These are phyloP conservation scores for Drosophila quasianomalipes DNA, from an alignment of 2,888 invertebrate species.

Conservation along the genomic window DNA sequence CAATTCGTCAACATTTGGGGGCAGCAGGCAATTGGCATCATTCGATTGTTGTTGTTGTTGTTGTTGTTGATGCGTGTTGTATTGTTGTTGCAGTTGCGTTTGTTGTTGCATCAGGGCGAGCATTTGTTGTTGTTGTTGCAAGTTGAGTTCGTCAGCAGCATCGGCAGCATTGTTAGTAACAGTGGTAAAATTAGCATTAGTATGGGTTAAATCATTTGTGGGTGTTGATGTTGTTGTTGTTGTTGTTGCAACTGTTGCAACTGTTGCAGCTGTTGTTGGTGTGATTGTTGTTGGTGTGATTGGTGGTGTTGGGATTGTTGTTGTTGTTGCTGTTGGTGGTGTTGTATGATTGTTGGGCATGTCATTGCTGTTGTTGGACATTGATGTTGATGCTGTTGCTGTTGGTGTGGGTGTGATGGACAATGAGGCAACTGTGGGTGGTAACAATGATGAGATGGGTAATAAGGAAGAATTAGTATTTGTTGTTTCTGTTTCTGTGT, in stretches of 20 bases:
- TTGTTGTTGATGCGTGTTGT: slow-evolving; percentile 65
- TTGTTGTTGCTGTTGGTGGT: slow-evolving; percentile 38
- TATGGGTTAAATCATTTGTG: slow-evolving; percentile 78
- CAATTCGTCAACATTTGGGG: slow-evolving; percentile 46
- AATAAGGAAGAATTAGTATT: slow-evolving; percentile 76
- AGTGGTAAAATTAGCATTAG: slow-evolving; percentile 83
- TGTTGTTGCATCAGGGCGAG: slow-evolving; percentile 82
- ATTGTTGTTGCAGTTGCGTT: slow-evolving; percentile 82
- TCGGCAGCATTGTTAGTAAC: slow-evolving; percentile 83
- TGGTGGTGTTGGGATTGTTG: slow-evolving; percentile 41
- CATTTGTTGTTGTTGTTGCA: slow-evolving; percentile 80
- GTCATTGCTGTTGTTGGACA: slow-evolving; percentile 31
- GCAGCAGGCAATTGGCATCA: slow-evolving; percentile 54
- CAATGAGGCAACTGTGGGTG: slow-evolving; percentile 74
- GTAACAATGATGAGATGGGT: slow-evolving; percentile 76
- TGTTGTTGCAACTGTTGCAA: slow-evolving; percentile 43
- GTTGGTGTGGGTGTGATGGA: slow-evolving; percentile 70
- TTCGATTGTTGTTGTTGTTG: slow-evolving; percentile 63
- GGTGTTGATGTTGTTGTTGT: slow-evolving; percentile 56
- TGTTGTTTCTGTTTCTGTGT: slow-evolving; percentile 39
- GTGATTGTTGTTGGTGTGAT: slow-evolving; percentile 41
- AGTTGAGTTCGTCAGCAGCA: slow-evolving; percentile 47
- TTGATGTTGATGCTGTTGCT: slow-evolving; percentile 47
- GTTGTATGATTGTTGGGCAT: slow-evolving; percentile 18
- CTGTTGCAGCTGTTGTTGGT: slow-evolving; percentile 43